Evolutionary conservation across 2,888 invertebrate species (phyloP).

Genomic region (Tetramorium bicarinatum): DNA sequence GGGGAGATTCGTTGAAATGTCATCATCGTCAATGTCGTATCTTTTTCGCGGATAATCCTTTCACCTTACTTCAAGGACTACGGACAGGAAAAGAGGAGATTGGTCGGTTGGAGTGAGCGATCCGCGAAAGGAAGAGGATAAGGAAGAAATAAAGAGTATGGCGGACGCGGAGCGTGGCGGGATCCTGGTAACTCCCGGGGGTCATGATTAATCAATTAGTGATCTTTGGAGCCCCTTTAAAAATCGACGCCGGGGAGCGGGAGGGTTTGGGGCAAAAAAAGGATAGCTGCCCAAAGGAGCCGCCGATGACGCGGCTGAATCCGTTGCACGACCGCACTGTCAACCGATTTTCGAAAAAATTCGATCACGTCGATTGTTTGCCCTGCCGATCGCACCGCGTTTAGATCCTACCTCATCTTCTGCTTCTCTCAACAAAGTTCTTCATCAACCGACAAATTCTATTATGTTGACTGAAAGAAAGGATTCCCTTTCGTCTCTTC

Average conservation of each 20-base stretch:
- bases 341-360: constrained; percentile 75
- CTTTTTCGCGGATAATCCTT: constrained; percentile 53
- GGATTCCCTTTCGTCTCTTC: not conserved
- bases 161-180: constrained; percentile 40
- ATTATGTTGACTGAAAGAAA: constrained; percentile 60
- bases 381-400: constrained; percentile 33
- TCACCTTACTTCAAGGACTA: constrained; percentile 43
- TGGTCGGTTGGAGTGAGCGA: constrained; percentile 26
- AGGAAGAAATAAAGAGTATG: constrained; percentile 46
- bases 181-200: constrained; percentile 65
- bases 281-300: constrained; percentile 78
- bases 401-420: constrained; percentile 35
- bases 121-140: constrained; percentile 35
- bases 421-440: constrained; percentile 11
- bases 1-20: constrained; percentile 29
- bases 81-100: constrained; percentile 36
- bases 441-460: constrained; percentile 72
- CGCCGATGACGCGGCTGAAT: constrained; percentile 82
- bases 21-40: constrained; percentile 33
- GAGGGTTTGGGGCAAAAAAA: constrained; percentile 71
- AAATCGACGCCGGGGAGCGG: constrained; percentile 76
- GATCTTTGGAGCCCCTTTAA: constrained; percentile 79
- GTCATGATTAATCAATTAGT: constrained; percentile 86
- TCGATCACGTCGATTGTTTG: constrained; percentile 49
- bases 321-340: constrained; percentile 61